Conservation (phyloP, 2,888 invertebrate species). For the Lithophane leautieri region DNA sequence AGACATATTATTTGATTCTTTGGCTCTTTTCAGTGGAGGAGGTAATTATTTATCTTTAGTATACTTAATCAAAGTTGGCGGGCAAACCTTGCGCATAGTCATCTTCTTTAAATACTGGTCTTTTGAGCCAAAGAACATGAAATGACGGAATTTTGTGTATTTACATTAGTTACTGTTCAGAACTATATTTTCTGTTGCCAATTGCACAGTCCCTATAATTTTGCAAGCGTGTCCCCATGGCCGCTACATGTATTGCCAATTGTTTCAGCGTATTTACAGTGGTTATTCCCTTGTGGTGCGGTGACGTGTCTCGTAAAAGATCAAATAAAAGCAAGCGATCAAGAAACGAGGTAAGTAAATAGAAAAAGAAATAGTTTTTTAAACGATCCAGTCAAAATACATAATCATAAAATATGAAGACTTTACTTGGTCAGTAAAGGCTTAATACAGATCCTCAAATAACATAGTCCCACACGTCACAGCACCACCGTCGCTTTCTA, state of each 20-base stretch:
- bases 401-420: too few species aligned
- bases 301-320: slow-evolving; percentile 36
- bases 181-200: slow-evolving; percentile 61
- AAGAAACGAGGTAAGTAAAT: neutral
- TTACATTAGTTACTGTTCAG: slow-evolving; percentile 63
- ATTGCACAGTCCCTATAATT: slow-evolving; percentile 61
- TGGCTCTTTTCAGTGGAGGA: slow-evolving; percentile 23
- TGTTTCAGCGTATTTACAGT: slow-evolving; percentile 81
- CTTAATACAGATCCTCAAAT: too few species aligned
- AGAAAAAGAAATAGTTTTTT: neutral
- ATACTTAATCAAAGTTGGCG: slow-evolving; percentile 12
- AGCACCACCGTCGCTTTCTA: slow-evolving; percentile 46
- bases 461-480: slow-evolving; percentile 36
- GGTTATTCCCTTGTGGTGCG: slow-evolving; percentile 48
- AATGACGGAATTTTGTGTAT: slow-evolving; percentile 66
- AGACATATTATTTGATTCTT: slow-evolving; percentile 30
- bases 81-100: neutral
- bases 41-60: neutral
- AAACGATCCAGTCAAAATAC: too few species aligned
- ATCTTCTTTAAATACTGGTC: slow-evolving; percentile 6
- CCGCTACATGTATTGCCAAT: slow-evolving; percentile 76
- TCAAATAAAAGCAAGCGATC: neutral
- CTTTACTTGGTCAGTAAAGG: too few species aligned
- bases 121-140: slow-evolving; percentile 45
- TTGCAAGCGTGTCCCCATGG: slow-evolving; percentile 71